These are phyloP conservation scores for Heliconius himera DNA, from an alignment of 1,140 invertebrate species.

Conservation along the genomic window DNA sequence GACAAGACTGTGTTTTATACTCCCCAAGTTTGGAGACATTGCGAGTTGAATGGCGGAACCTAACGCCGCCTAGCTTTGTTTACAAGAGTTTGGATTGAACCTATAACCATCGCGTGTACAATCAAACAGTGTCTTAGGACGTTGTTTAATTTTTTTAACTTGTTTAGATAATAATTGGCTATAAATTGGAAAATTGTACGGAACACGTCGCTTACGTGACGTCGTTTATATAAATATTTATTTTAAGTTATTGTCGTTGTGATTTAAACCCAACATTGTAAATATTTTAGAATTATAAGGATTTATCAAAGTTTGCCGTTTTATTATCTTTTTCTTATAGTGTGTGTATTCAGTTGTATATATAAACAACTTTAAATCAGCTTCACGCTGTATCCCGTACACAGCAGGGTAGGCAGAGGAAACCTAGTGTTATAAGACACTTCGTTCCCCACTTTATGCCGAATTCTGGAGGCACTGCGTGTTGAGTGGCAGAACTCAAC, in stretches of 20 bases:
- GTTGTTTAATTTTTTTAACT: not conserved
- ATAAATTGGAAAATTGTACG: slow-evolving; percentile 18
- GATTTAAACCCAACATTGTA: slow-evolving; percentile 60
- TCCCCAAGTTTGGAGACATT: no score
- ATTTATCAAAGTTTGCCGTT: slow-evolving; percentile 45
- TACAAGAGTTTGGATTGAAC: not conserved
- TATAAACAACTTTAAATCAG: no score
- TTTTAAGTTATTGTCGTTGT: slow-evolving; percentile 69
- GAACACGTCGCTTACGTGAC: slow-evolving; percentile 8
- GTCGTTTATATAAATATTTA: slow-evolving; percentile 52
- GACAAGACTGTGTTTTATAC: no score
- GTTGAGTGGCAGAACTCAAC: no score
- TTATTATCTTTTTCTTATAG: not conserved
- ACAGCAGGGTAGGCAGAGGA: no score
- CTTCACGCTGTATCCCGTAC: not conserved
- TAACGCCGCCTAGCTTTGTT: no score
- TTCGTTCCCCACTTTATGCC: no score
- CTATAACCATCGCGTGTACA: not conserved
- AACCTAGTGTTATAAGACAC: no score
- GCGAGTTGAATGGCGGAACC: no score
- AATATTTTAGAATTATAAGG: slow-evolving; percentile 68
- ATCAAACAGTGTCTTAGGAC: not conserved
- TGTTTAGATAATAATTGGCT: not conserved
- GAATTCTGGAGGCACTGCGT: no score
- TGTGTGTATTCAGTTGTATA: no score